Base-by-base conservation (phyloP, 2,797 vertebrate species). In the Staurois parvus region DNA sequence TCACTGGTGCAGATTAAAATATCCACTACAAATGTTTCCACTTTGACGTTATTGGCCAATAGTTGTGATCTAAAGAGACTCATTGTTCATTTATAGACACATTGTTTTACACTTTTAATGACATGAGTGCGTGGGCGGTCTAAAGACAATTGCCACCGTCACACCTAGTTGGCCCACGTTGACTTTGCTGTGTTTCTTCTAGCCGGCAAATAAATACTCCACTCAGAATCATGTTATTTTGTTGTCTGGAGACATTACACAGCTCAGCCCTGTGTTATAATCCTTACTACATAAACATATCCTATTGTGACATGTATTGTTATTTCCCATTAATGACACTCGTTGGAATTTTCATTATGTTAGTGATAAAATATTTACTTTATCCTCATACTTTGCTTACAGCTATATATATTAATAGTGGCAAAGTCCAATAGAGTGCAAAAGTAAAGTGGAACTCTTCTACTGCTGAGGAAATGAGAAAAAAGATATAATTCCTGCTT, bases 41-140 rank as follows among this genome's bases (percentile, higher is more conserved):
- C 1, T 15, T 4, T 52, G 48, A 52, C 48, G 19, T 52, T 17
- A 52, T 52, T 52, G 48, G 48, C 48, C 48, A 52, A 52, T 52
- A 19, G 48, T 17, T 52, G 17, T 3, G 17, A 52, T 52, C 15
- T 52, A 13, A 59, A 69, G 26, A 87, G 76, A 34, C 75, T 34
- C 80, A 86, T 64, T 83, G 85, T 82, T 76, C 40, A 59, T 15
- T 48, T 59, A 32, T 67, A 72, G 21, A 28, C 28, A 32, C 40
- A 48, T 86, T 86, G 62, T 73, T 82, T 37, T 56, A 52, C 75
- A 78, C 67, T 42, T 19, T 40, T 83, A 87, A 83, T 83, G 40
- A 45, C 72, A 24, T 32, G 30, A 32, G 45, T 68, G 70, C 40
- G 80, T 83, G 75, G 85, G 85, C 72, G 68, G 45, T 37, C 7